Evolutionary conservation across 2,113 vertebrate species (phyloP).

Genomic region (Callaeas wilsoni): DNA sequence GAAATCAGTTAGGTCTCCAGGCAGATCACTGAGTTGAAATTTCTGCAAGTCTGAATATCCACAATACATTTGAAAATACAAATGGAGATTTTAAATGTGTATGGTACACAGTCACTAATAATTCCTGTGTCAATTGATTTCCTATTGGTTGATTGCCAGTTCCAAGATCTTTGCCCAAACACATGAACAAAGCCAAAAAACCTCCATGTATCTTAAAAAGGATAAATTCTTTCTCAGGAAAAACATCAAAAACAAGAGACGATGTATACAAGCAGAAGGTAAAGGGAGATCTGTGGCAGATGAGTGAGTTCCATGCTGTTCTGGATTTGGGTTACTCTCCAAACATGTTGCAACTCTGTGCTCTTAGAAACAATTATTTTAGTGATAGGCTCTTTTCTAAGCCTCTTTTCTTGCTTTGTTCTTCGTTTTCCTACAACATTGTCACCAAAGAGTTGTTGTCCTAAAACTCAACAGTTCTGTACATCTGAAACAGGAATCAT

Average conservation of each 20-base stretch:
- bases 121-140: not conserved
- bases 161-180: not conserved
- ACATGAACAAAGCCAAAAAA: not conserved
- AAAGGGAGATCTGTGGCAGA: not conserved
- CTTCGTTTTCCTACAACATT: not conserved
- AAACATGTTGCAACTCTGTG: not conserved
- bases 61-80: not conserved
- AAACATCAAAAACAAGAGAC: not conserved
- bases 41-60: not conserved
- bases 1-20: not conserved
- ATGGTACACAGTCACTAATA: not conserved
- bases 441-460: not conserved
- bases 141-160: not conserved
- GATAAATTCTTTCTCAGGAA: not conserved
- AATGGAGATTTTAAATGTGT: not conserved
- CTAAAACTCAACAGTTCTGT: not conserved
- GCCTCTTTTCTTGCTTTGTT: not conserved
- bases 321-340: not conserved
- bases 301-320: not conserved
- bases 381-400: not conserved
- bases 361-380: not conserved
- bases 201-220: accelerated
- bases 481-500: not conserved
- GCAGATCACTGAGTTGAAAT: not conserved
- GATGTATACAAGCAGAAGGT: not conserved